These are phyloP conservation scores for Chloroceryle inda DNA, from an alignment of 2,797 vertebrate genomes.

Conservation along the genomic window DNA sequence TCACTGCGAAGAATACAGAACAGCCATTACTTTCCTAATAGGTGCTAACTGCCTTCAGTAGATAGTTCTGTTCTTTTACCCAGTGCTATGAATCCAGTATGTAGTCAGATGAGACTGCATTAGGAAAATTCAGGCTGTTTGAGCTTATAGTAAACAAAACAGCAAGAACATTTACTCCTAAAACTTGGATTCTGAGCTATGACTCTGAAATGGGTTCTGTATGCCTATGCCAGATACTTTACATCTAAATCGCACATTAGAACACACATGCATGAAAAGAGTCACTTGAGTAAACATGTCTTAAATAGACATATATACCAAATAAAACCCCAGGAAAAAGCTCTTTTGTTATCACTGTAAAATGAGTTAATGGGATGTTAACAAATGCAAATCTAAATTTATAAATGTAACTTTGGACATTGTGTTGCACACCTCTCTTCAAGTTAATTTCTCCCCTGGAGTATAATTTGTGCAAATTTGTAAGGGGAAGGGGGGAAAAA, in stretches of 20 bases:
- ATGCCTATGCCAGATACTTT: neutral
- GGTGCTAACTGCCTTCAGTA: neutral
- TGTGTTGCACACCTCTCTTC: neutral
- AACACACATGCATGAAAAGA: neutral
- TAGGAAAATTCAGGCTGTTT: neutral
- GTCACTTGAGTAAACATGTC: neutral
- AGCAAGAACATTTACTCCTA: neutral
- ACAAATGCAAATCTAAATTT: conserved; percentile 7
- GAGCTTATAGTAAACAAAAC: neutral
- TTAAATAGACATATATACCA: neutral
- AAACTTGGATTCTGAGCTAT: neutral
- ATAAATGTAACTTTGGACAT: conserved; percentile 24
- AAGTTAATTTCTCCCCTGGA: neutral
- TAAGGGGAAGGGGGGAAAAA: neutral
- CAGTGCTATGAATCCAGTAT: neutral
- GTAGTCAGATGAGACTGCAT: neutral
- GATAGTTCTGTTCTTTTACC: neutral
- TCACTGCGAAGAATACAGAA: neutral
- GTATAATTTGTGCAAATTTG: neutral
- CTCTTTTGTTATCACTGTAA: conserved; percentile 11
- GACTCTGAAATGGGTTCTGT: neutral
- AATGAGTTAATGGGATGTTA: neutral
- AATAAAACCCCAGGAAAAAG: conserved; percentile 17
- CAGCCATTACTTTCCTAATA: neutral
- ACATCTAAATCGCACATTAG: neutral